Percentiles rank a stretch among this genome's conserved stretches.
phyloP scores from a whole-genome alignment of 2,797 vertebrate genomes.

The Poeciliopsis gracilis region DNA sequence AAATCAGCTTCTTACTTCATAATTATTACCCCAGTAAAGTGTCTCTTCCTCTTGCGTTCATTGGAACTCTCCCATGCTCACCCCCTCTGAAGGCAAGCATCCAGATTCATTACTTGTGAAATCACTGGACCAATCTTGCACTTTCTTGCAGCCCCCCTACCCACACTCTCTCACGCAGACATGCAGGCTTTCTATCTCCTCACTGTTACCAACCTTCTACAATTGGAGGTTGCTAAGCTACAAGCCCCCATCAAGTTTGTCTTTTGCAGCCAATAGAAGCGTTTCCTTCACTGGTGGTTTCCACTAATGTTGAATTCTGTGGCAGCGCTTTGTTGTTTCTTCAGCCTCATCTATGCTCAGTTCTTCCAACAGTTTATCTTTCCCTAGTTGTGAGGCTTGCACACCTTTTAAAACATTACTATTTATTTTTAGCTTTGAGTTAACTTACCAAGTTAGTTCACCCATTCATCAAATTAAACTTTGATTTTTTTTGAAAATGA shows the following conservation, averaged over 20 bases:
- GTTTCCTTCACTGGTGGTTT: constrained; percentile 46
- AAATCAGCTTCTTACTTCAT: constrained; percentile 9
- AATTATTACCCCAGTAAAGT: constrained; percentile 22
- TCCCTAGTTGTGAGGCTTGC: constrained; percentile 5
- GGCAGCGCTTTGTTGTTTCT: constrained; percentile 52
- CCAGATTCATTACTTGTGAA: constrained; percentile 68
- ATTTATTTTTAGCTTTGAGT: background rate
- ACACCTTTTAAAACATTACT: constrained; percentile 4
- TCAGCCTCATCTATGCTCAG: constrained; percentile 32
- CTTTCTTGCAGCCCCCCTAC: constrained; percentile 69
- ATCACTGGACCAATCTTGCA: constrained; percentile 72
- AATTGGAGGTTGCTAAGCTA: constrained; percentile 80
- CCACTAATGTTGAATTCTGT: constrained; percentile 54
- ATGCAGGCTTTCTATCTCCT: constrained; percentile 69
- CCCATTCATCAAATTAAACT: background rate
- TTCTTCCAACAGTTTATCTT: background rate
- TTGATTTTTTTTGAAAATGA: constrained; percentile 8
- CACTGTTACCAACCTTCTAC: constrained; percentile 68
- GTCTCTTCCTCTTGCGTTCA: constrained; percentile 24
- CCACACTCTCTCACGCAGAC: constrained; percentile 26
- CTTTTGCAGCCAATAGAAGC: constrained; percentile 53
- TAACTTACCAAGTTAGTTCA: background rate
- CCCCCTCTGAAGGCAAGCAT: constrained; percentile 53
- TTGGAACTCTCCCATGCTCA: constrained; percentile 35
- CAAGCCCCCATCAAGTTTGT: constrained; percentile 65